Percentiles rank a stretch among this genome's conserved stretches.
These are phyloP conservation scores for Cheilosia variabilis DNA, from an alignment of 2,888 invertebrate genomes.

Conservation along the genomic window DNA sequence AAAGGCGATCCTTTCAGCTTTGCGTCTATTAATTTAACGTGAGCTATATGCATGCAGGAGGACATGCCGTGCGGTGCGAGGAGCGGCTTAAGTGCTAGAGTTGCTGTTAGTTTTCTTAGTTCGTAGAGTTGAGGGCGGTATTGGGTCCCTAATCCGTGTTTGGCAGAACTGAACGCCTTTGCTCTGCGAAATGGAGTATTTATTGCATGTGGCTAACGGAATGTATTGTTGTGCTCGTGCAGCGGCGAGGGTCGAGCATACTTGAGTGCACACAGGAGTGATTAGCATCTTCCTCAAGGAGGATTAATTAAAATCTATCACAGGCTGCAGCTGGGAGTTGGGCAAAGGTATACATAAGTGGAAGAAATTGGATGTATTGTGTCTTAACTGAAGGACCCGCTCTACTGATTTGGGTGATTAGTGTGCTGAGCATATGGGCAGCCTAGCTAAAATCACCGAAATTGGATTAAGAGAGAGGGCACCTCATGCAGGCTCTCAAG, in stretches of 20 bases:
- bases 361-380: too few species aligned
- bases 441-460: too few species aligned
- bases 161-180: constrained; percentile 15
- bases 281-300: constrained; percentile 52
- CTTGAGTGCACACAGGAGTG: constrained; percentile 61
- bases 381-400: too few species aligned
- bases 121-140: constrained; percentile 10
- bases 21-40: constrained; percentile 81
- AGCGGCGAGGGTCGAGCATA: constrained; percentile 29
- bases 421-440: too few species aligned
- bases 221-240: constrained; percentile 38
- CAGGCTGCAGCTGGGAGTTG: not conserved
- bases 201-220: constrained; percentile 65
- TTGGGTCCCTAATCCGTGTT: constrained; percentile 49
- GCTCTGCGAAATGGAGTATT: constrained; percentile 32
- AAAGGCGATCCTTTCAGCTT: constrained; percentile 82
- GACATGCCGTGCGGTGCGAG: not conserved
- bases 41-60: constrained; percentile 20
- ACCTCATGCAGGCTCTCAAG: too few species aligned
- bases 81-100: constrained; percentile 24
- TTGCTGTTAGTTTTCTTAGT: constrained; percentile 55
- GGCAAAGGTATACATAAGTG: too few species aligned
- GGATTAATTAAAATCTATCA: constrained; percentile 57
- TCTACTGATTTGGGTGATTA: too few species aligned
- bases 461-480: too few species aligned